These are phyloP conservation scores for Agrilus biguttatus DNA, from an alignment of 2,888 invertebrate species.

Conservation along the genomic window DNA sequence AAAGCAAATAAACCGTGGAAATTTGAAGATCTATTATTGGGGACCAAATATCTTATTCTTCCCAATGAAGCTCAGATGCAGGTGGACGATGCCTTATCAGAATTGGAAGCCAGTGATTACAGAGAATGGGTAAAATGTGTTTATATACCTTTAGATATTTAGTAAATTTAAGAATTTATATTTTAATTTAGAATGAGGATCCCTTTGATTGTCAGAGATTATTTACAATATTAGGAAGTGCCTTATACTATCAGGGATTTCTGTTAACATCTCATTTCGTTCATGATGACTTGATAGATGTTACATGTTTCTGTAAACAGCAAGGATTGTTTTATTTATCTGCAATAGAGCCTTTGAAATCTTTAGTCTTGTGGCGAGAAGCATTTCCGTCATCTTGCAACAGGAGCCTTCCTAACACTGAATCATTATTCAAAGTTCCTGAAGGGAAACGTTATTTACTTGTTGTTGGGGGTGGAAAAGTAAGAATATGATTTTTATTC, in stretches of 20 bases:
- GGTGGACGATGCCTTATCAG: conserved; percentile 75
- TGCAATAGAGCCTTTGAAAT: conserved; percentile 48
- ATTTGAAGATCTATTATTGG: conserved; percentile 52
- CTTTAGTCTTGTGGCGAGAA: conserved; percentile 63
- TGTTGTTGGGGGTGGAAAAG: conserved; percentile 53
- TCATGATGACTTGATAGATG: conserved; percentile 56
- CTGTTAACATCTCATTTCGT: conserved; percentile 66
- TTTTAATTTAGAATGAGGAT: conserved; percentile 51
- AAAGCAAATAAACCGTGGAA: conserved; percentile 11
- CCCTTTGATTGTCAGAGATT: conserved; percentile 59
- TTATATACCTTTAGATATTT: neutral
- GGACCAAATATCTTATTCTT: conserved; percentile 48
- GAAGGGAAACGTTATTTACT: conserved; percentile 59
- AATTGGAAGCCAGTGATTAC: conserved; percentile 84
- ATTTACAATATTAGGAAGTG: conserved; percentile 39
- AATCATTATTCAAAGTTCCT: conserved; percentile 31
- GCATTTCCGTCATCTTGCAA: conserved; percentile 45
- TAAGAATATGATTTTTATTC: conserved; percentile 10
- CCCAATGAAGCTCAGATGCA: conserved; percentile 67
- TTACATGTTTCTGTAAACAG: conserved; percentile 59
- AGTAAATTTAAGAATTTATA: conserved; percentile 4
- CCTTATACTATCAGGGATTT: conserved; percentile 45
- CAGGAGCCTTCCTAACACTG: conserved; percentile 14
- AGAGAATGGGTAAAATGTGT: conserved; percentile 56
- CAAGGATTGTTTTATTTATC: conserved; percentile 61